Base-by-base conservation (phyloP, 2,113 vertebrate species). In the Bubalus kerabau region DNA sequence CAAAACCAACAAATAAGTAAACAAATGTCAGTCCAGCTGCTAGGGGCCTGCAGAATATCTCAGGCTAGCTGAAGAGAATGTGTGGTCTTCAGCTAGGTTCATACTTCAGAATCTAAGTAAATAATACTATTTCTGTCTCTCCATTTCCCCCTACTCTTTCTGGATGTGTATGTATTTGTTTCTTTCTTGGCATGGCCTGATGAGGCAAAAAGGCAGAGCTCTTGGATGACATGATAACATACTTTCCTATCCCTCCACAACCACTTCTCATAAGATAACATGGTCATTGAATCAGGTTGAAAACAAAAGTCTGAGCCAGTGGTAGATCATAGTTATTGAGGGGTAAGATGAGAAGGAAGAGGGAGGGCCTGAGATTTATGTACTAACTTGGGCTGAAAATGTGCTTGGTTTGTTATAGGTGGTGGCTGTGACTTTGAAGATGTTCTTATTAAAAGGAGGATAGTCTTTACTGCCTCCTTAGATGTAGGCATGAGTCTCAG, bases 81-180 rank as follows among this genome's bases (percentile, higher is more conserved):
- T 78, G 87, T 80, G 94, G 21, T 78, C 46, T 98, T 74, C 17
- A 90, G 7, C 10, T 82, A 32, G 87, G 67, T 97, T 94, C 64
- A 67, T 97, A 40, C 16, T 89, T 94, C 91, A 71, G 46, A 95
- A 76, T 98, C 32, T 32, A 82, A 88, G 87, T 15, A n/a, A 96
- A 5, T 86, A 84, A 97, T 91, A 94, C 59, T 95, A n/a, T 78
- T 26, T 92, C 0, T 94, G 91, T 96, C 85, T 56, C 87, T 98
- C 14, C 95, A 30, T 26, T 46, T 16, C n/a, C 32, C 26, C 12
- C 13, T 11, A 5, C 7, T 21, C 43, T 0, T 19, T 32, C 24
- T 78, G 7, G 28, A 7, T 81, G 4, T 87, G 14, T 48, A 57
- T 54, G 21, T 26, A 6, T 97, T 92, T 56, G 59, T 54, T 94